phyloP scores from a whole-genome alignment of 1,140 invertebrate genomes.

The Caenorhabditis latens region DNA sequence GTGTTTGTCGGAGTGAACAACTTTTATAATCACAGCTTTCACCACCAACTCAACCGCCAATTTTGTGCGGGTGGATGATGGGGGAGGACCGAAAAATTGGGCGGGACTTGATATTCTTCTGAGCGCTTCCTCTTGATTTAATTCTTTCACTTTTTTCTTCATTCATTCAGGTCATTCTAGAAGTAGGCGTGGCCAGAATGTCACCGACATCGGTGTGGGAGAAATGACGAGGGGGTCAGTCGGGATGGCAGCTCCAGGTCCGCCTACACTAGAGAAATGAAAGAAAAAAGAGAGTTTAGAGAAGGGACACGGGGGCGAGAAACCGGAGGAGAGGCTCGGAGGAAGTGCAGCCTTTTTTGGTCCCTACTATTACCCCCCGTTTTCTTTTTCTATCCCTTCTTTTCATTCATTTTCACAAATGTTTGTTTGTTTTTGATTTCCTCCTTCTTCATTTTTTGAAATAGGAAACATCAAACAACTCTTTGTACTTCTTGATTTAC shows the following conservation, averaged over 20 bases:
- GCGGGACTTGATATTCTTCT: not conserved
- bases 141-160: constrained; percentile 22
- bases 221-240: constrained; percentile 46
- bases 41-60: not conserved
- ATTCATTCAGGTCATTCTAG: constrained; percentile 21
- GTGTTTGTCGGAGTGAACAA: constrained; percentile 24
- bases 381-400: not conserved
- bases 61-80: constrained; percentile 30
- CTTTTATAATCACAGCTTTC: constrained; percentile 28
- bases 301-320: constrained; percentile 10
- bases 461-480: constrained; percentile 41
- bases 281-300: not conserved
- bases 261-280: constrained; percentile 30
- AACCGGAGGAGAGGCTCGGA: constrained; percentile 40
- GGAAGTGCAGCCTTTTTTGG: constrained; percentile 53
- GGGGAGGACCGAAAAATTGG: not conserved
- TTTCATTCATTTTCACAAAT: constrained; percentile 56
- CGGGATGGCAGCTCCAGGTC: constrained; percentile 41
- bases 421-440: constrained; percentile 55
- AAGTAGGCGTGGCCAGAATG: constrained; percentile 39
- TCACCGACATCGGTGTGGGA: constrained; percentile 51
- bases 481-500: not conserved
- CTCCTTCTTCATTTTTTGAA: constrained; percentile 11
- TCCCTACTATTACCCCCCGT: constrained; percentile 35
- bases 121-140: constrained; percentile 19